Percentiles rank a stretch among this genome's conserved stretches.
These are phyloP conservation scores for Cryptops parisi DNA, from an alignment of 2,888 invertebrate genomes.

Conservation along the genomic window DNA sequence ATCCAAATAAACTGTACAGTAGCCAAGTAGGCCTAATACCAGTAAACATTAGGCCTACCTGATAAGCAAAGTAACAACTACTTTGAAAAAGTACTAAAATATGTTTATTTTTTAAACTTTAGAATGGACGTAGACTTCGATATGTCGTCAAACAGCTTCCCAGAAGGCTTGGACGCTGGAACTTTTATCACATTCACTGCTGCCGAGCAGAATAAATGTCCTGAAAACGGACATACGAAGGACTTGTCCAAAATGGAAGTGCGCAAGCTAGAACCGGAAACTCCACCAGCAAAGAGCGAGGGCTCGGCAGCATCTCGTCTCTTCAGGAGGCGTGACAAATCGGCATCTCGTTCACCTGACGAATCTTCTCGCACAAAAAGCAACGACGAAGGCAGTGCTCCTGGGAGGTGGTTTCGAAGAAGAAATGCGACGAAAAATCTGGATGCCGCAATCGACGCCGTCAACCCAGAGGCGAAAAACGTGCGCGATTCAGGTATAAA, in stretches of 20 bases:
- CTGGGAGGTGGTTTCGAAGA: slow-evolving; percentile 20
- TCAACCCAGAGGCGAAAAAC: slow-evolving; percentile 36
- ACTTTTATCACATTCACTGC: too few relatives aligned
- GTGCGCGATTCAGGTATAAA: slow-evolving; percentile 37
- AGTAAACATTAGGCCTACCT: too few relatives aligned
- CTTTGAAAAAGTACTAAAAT: too few relatives aligned
- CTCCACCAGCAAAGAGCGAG: not conserved
- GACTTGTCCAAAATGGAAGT: not conserved
- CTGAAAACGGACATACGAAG: not conserved
- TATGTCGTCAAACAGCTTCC: slow-evolving; percentile 26
- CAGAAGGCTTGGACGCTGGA: slow-evolving; percentile 32
- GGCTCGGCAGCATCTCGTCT: slow-evolving; percentile 9
- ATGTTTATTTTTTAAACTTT: too few relatives aligned
- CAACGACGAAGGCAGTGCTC: not conserved
- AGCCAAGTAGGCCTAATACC: too few relatives aligned
- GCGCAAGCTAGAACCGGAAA: slow-evolving; percentile 40
- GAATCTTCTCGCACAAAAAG: slow-evolving; percentile 4
- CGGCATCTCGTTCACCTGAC: slow-evolving; percentile 1
- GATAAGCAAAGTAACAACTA: too few relatives aligned
- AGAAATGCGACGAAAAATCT: slow-evolving; percentile 20
- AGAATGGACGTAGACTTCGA: slow-evolving; percentile 33
- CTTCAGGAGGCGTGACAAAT: slow-evolving; percentile 16
- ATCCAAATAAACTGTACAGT: too few relatives aligned
- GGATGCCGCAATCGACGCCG: slow-evolving; percentile 29
- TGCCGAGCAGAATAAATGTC: not conserved